A percentile compares a stretch with the other conserved stretches of the same genome.
Evolutionary conservation across 2,888 invertebrate genomes (phyloP).

Genomic region (Drosophila merina): DNA sequence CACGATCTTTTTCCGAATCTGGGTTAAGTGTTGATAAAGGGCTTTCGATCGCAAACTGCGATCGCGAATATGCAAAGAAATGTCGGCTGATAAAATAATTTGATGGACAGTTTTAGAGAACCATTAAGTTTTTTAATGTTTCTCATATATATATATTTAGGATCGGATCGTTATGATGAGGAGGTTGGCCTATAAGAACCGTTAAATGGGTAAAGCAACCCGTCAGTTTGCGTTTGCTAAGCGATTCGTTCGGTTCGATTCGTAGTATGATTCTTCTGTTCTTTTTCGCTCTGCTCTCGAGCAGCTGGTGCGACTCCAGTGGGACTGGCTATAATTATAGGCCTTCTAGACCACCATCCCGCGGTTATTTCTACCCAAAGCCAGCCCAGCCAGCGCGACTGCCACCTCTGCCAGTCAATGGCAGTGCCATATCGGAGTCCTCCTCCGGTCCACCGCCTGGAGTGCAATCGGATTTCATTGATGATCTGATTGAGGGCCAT

Average conservation of each 20-base stretch:
- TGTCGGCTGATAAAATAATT: slow-evolving; percentile 43
- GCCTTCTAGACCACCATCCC: slow-evolving; percentile 49
- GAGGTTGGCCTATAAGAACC: slow-evolving; percentile 71
- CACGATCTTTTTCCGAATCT: slow-evolving; percentile 35
- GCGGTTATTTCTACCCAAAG: slow-evolving; percentile 61
- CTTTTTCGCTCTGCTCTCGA: slow-evolving; percentile 33
- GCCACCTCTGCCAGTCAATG: slow-evolving; percentile 19
- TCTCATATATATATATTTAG: slow-evolving; percentile 17
- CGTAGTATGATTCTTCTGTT: slow-evolving; percentile 45
- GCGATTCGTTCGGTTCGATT: slow-evolving; percentile 60
- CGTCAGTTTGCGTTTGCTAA: slow-evolving; percentile 60
- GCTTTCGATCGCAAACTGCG: slow-evolving; percentile 24
- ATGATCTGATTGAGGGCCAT: slow-evolving; percentile 80
- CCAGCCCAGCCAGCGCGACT: slow-evolving; percentile 44
- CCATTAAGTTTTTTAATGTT: slow-evolving; percentile 47
- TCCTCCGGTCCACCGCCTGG: slow-evolving; percentile 38
- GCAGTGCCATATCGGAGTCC: slow-evolving; percentile 7
- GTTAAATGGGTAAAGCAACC: slow-evolving; percentile 53
- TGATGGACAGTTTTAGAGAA: slow-evolving; percentile 56
- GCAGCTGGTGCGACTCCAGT: slow-evolving; percentile 25
- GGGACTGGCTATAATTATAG: slow-evolving; percentile 51
- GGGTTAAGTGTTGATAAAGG: slow-evolving; percentile 61
- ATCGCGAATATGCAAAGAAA: slow-evolving; percentile 46
- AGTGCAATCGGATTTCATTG: slow-evolving; percentile 78
- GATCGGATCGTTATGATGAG: slow-evolving; percentile 16